phyloP scores from a whole-genome alignment of 2,888 invertebrate genomes.

The Meiosimyza platycephala region DNA sequence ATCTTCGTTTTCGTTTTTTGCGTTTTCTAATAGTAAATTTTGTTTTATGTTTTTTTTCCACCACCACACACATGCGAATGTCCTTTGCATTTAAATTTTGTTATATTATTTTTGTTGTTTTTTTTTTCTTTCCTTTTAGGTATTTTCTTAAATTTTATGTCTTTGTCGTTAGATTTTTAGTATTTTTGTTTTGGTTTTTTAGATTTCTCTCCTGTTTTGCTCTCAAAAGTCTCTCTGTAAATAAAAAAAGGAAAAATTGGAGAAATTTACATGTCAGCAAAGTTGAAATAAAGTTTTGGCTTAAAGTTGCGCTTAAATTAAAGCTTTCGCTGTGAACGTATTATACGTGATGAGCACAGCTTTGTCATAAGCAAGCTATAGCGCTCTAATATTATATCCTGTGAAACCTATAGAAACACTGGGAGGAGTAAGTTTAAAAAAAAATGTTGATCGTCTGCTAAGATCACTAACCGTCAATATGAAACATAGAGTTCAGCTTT shows the following conservation, averaged over 20 bases:
- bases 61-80: slow-evolving; percentile 67
- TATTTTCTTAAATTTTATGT: slow-evolving; percentile 40
- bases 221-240: slow-evolving; percentile 64
- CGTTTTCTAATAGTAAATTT: slow-evolving; percentile 66
- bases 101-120: slow-evolving; percentile 43
- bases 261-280: not conserved
- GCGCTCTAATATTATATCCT: no score
- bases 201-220: slow-evolving; percentile 59
- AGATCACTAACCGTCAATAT: no score
- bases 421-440: no score
- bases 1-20: slow-evolving; percentile 65
- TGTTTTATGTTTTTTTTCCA: slow-evolving; percentile 65
- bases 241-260: slow-evolving; percentile 44
- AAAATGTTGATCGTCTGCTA: no score
- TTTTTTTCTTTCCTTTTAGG: slow-evolving; percentile 32
- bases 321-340: not conserved
- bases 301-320: not conserved
- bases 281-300: not conserved
- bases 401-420: no score
- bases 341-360: no score
- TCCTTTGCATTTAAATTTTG: slow-evolving; percentile 62
- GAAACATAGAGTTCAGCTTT: no score
- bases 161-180: slow-evolving; percentile 40
- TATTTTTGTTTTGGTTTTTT: slow-evolving; percentile 38
- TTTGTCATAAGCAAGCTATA: no score